Base-by-base conservation (phyloP, 1,140 invertebrate species). In the Aculops lycopersici region DNA sequence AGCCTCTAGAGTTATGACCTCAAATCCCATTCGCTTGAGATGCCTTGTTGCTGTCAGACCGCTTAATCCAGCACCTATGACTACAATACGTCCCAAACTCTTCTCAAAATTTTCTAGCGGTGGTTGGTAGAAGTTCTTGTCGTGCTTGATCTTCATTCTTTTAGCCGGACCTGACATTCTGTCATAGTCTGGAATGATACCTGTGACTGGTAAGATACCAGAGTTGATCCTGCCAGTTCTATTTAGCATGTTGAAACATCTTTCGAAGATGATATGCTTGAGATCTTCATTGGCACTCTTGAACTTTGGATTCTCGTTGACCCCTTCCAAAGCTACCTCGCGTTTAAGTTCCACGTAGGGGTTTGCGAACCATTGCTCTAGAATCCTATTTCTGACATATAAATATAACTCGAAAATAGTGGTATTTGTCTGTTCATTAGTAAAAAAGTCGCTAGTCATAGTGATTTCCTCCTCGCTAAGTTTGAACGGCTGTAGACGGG, bases 191-290 rank as follows among this genome's bases (percentile, higher is more conserved):
- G n/a, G 57, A 56, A 54, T 75, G 77, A n/a, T n/a, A n/a, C n/a
- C n/a, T 2, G 79, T 52, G 39, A 78, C 62, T 56, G 88, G 83
- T 54, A 83, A 95, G 17, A 94, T 71, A 1, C 90, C 90, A 67
- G 86, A 97, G 60, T 98, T 98, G 38, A 98, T 92, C 50, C 80
- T 88, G 4, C 88, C 84, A 60, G 94, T 80, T 43, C 90, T 64
- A 52, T 95, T 79, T 5, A 98, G 60, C 56, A 81, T 97, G 1
- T 75, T 71, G 62, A 86, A 41, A 21, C 38, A 36, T 40, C 12
- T 36, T 37, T n/a, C n/a, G 12, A 21, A 20, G 3, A 37, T 18
- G 15, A 15, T 20, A 42, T 38, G 20, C n/a, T n/a, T n/a, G 3
- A 1, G 36, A 38, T 49, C 52, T 46, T 51, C 56, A 75, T 83